Evolutionary conservation across 2,888 invertebrate species (phyloP).

Genomic region (Xanthorhoe designata): DNA sequence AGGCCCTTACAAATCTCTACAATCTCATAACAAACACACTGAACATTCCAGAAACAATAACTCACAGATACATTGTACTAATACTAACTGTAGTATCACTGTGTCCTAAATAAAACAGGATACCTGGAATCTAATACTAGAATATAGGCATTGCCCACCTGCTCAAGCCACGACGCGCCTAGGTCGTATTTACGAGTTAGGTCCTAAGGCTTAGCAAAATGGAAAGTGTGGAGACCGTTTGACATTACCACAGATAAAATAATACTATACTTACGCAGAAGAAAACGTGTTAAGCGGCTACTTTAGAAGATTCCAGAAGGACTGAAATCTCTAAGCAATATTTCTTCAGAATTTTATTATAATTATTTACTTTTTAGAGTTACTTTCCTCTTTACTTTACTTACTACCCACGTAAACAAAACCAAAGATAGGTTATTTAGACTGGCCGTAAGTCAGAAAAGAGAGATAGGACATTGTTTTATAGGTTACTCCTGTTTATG

Average conservation of each 20-base stretch:
- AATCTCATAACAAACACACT: not conserved
- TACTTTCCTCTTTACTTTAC: no score
- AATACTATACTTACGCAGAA: not conserved
- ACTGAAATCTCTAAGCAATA: no score
- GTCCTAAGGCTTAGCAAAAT: slow-evolving; percentile 26
- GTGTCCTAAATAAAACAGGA: slow-evolving; percentile 5
- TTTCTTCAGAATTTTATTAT: no score
- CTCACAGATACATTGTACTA: not conserved
- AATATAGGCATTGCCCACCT: slow-evolving; percentile 19
- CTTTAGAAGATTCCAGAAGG: not conserved
- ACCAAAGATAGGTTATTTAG: no score
- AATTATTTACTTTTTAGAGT: no score
- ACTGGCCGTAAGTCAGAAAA: no score
- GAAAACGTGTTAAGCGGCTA: slow-evolving; percentile 5
- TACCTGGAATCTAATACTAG: not conserved
- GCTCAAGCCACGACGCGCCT: slow-evolving; percentile 13
- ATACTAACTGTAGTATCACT: not conserved
- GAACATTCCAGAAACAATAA: not conserved
- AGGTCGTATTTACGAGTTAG: slow-evolving; percentile 23
- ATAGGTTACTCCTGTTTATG: no score
- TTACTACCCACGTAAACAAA: no score
- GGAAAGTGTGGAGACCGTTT: slow-evolving; percentile 24
- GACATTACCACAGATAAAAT: no score
- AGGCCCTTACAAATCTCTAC: not conserved
- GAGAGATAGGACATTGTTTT: no score